phyloP scores from a whole-genome alignment of 2,888 invertebrate genomes.

The Timema podura region DNA sequence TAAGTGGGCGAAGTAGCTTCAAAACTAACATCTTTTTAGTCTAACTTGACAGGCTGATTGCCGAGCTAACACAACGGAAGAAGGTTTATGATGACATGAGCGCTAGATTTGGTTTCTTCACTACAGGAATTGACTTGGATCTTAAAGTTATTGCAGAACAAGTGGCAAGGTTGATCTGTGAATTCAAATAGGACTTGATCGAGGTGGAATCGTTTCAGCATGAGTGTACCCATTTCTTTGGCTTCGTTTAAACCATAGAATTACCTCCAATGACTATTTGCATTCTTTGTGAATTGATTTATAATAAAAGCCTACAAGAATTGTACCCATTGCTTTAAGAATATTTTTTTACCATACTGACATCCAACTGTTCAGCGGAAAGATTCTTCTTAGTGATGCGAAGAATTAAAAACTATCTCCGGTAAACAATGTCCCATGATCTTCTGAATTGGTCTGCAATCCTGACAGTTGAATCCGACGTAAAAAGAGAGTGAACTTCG shows the following conservation, averaged over 20 bases:
- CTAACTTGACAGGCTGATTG: background rate
- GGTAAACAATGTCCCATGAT: background rate
- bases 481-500: background rate
- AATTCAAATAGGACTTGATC: no score
- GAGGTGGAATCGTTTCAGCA: no score
- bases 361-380: background rate
- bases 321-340: background rate
- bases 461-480: slow-evolving; percentile 10
- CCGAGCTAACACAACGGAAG: background rate
- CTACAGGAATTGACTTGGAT: no score
- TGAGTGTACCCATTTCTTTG: no score
- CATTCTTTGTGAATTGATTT: background rate
- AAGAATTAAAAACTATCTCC: slow-evolving; percentile 11
- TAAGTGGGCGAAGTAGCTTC: background rate
- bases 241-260: no score
- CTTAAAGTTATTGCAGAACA: no score
- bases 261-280: no score
- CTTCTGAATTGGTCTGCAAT: slow-evolving; percentile 3
- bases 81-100: background rate
- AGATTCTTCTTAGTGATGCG: slow-evolving; percentile 1
- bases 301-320: background rate
- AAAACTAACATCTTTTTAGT: slow-evolving; percentile 2
- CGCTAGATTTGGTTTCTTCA: background rate
- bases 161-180: no score
- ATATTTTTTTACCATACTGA: background rate